Percentiles rank a stretch among this genome's conserved stretches.
These are phyloP conservation scores for Silvanus unidentatus DNA, from an alignment of 2,888 invertebrate species.

Conservation along the genomic window DNA sequence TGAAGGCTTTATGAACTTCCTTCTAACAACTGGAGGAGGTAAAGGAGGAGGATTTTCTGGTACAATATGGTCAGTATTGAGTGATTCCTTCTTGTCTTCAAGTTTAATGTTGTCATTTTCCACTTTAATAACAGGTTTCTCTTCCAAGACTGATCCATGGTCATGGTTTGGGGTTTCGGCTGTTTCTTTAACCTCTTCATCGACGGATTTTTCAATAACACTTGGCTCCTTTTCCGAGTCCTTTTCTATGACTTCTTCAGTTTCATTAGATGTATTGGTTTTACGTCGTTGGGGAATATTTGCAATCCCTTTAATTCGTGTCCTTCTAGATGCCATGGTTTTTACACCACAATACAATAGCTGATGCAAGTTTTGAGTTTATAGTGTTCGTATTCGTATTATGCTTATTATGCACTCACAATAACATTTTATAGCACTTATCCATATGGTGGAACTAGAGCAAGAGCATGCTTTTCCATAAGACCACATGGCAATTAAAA, in stretches of 20 bases:
- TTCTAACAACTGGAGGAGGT: slow-evolving; percentile 17
- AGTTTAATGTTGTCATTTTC: too few relatives aligned
- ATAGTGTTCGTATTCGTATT: slow-evolving; percentile 21
- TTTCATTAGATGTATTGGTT: slow-evolving; percentile 14
- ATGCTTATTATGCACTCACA: slow-evolving; percentile 9
- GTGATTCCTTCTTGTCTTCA: too few relatives aligned
- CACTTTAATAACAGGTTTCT: too few relatives aligned
- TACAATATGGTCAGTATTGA: too few relatives aligned
- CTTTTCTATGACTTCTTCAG: neutral
- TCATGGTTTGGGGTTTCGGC: too few relatives aligned
- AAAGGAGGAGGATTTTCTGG: neutral
- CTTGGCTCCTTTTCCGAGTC: neutral
- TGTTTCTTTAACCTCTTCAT: too few relatives aligned
- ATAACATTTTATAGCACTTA: slow-evolving; percentile 6
- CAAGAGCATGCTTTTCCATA: slow-evolving; percentile 9
- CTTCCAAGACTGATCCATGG: too few relatives aligned
- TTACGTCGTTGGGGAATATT: slow-evolving; percentile 57
- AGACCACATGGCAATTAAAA: slow-evolving; percentile 20
- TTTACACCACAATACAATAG: slow-evolving; percentile 36
- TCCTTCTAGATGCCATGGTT: slow-evolving; percentile 59
- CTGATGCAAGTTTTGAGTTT: slow-evolving; percentile 6
- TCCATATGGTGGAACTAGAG: slow-evolving; percentile 19
- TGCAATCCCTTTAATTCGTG: slow-evolving; percentile 68
- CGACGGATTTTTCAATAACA: neutral
- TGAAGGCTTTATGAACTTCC: slow-evolving; percentile 32